Percentiles rank a stretch among this genome's conserved stretches.
These are phyloP conservation scores for Ibidorhyncha struthersii DNA, from an alignment of 2,113 vertebrate genomes.

Conservation along the genomic window DNA sequence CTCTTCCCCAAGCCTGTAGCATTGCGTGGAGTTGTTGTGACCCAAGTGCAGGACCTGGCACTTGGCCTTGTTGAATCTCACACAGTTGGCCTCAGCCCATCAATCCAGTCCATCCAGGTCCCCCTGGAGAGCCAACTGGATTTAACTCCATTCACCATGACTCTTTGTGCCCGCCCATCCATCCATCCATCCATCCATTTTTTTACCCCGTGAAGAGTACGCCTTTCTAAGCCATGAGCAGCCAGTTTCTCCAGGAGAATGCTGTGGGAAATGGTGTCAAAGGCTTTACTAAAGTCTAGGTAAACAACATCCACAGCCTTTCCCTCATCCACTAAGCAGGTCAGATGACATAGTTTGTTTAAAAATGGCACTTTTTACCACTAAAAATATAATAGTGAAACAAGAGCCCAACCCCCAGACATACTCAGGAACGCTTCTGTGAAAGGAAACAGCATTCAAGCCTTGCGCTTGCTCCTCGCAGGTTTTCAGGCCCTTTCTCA, in stretches of 20 bases:
- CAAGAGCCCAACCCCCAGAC: not conserved
- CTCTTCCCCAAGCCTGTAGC: not conserved
- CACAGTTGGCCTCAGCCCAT: accelerated
- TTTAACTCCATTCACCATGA: not conserved
- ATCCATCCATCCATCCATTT: too few relatives aligned
- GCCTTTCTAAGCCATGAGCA: accelerated
- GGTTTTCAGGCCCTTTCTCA: not conserved
- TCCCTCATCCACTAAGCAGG: not conserved
- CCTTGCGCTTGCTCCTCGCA: not conserved
- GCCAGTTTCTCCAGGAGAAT: not conserved
- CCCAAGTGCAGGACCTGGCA: not conserved
- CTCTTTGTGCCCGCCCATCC: not conserved
- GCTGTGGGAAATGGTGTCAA: too few relatives aligned
- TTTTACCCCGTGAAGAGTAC: not conserved
- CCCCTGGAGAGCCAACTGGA: not conserved
- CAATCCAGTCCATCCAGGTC: not conserved
- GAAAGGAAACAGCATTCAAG: not conserved
- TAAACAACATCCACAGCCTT: not conserved
- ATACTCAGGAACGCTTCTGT: not conserved
- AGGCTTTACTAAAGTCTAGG: not conserved
- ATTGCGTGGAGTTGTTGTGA: not conserved
- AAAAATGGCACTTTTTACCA: not conserved
- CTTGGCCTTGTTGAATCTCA: not conserved
- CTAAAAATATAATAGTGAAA: not conserved
- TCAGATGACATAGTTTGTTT: not conserved